Conservation (phyloP, 1,140 invertebrate genomes). For the Hesperophylax magnus region DNA sequence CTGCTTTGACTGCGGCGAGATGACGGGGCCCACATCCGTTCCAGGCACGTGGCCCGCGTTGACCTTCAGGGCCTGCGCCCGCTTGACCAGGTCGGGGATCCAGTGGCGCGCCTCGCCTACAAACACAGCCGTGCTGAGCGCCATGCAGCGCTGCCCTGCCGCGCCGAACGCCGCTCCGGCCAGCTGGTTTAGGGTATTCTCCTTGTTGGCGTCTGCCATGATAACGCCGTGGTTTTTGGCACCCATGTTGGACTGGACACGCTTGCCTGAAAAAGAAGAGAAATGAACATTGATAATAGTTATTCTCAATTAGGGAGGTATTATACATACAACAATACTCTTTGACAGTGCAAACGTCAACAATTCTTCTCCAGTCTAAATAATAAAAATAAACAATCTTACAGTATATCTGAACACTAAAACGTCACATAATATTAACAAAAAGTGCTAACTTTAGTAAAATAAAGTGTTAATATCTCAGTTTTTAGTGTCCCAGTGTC, state of each 20-base stretch:
- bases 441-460: too few relatives aligned
- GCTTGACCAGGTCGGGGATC: conserved; percentile 93
- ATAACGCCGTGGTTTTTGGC: conserved; percentile 99
- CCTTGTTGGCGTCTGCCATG: conserved; percentile 98
- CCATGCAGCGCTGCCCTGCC: conserved; percentile 97
- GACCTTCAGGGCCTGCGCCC: conserved; percentile 92
- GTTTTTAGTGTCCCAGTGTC: too few relatives aligned
- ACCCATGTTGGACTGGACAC: conserved; percentile 98
- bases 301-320: too few relatives aligned
- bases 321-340: too few relatives aligned
- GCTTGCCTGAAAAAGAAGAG: conserved; percentile 79
- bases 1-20: conserved; percentile 91
- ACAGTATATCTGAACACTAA: too few relatives aligned
- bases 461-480: too few relatives aligned
- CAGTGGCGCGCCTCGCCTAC: conserved; percentile 92
- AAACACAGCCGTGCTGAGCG: conserved; percentile 96
- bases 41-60: conserved; percentile 93
- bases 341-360: too few relatives aligned
- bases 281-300: neutral
- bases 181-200: conserved; percentile 94
- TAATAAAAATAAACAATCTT: too few relatives aligned
- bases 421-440: too few relatives aligned
- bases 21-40: conserved; percentile 98
- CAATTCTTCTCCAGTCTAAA: too few relatives aligned
- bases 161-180: conserved; percentile 97